These are phyloP conservation scores for Chloropsis hardwickii DNA, from an alignment of 2,113 vertebrate genomes.

Conservation along the genomic window DNA sequence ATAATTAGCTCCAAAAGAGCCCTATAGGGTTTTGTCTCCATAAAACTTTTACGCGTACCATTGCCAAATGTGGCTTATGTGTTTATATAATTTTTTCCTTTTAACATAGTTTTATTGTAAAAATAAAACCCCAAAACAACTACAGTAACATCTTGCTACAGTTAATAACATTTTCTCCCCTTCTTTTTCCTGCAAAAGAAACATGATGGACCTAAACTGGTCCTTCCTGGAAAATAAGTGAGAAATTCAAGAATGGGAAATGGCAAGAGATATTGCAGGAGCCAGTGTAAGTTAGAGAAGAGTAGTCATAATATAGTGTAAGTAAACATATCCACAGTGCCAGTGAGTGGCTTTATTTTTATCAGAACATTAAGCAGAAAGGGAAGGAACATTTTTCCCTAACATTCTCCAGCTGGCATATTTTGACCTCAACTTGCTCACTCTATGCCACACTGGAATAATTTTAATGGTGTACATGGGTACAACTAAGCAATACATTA, in stretches of 20 bases:
- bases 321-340: conserved; percentile 59
- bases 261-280: background rate
- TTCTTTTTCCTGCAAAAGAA: conserved; percentile 4
- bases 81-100: conserved; percentile 65
- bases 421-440: conserved; percentile 68
- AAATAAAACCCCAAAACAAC: conserved; percentile 54
- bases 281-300: background rate
- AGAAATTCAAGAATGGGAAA: conserved; percentile 23
- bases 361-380: conserved; percentile 81
- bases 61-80: background rate
- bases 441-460: conserved; percentile 67
- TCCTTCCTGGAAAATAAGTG: conserved; percentile 38
- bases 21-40: conserved; percentile 28
- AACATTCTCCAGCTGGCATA: conserved; percentile 73
- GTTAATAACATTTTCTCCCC: conserved; percentile 29
- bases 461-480: conserved; percentile 68
- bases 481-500: conserved; percentile 68
- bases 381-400: conserved; percentile 63
- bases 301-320: conserved; percentile 11
- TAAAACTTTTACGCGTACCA: conserved; percentile 47
- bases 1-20: conserved; percentile 55
- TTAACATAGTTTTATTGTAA: conserved; percentile 61
- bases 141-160: conserved; percentile 11
- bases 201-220: background rate
- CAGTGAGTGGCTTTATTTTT: conserved; percentile 63